These are phyloP conservation scores for Pseudotriccus pelzelni DNA, from an alignment of 2,797 vertebrate genomes.

Conservation along the genomic window DNA sequence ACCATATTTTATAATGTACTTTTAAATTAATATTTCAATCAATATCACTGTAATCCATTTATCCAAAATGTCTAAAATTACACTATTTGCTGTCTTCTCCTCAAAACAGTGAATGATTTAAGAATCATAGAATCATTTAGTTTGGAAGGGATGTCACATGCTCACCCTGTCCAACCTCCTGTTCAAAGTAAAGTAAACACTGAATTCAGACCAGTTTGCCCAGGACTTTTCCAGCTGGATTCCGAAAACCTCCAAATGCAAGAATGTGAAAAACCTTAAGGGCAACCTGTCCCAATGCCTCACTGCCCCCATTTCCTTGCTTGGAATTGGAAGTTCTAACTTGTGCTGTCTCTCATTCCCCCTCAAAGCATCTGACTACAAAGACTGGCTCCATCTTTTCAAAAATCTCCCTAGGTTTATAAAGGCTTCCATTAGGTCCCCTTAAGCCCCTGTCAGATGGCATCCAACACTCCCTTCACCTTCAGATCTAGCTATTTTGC, in stretches of 20 bases:
- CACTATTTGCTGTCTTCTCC: background rate
- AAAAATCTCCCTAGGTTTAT: background rate
- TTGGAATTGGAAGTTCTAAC: background rate
- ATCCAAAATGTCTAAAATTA: background rate
- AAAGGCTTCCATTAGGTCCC: background rate
- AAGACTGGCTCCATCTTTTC: background rate
- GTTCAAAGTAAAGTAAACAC: background rate
- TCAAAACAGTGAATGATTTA: background rate
- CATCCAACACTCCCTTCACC: background rate
- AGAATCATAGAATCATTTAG: background rate
- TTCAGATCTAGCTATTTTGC: background rate
- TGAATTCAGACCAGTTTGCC: background rate
- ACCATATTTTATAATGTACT: background rate
- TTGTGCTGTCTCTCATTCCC: background rate
- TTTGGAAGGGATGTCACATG: background rate
- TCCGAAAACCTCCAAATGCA: background rate
- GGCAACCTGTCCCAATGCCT: background rate
- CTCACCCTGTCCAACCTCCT: background rate
- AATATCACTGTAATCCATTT: background rate
- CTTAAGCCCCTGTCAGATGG: background rate
- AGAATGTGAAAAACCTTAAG: background rate
- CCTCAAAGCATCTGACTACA: fast-evolving
- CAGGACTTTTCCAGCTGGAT: background rate
- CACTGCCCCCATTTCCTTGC: background rate
- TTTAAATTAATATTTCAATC: background rate